phyloP scores from a whole-genome alignment of 2,888 invertebrate genomes.

The Laothoe populi region DNA sequence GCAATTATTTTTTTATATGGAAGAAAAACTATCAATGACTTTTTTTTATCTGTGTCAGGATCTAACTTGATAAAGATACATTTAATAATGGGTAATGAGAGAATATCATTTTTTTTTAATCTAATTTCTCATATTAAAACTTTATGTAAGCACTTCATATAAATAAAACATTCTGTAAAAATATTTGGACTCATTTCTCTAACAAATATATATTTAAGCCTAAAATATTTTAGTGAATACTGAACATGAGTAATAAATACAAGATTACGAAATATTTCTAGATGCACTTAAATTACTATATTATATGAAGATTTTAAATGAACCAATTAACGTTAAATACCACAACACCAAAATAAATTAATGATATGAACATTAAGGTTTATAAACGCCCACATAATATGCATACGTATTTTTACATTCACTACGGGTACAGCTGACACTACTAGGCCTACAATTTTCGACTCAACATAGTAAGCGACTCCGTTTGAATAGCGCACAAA shows the following conservation, averaged over 20 bases:
- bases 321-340: background rate
- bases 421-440: constrained; percentile 58
- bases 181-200: too few species aligned
- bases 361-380: background rate
- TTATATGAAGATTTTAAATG: background rate
- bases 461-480: constrained; percentile 42
- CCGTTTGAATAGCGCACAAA: constrained; percentile 26
- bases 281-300: background rate
- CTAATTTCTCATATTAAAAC: too few species aligned
- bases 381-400: constrained; percentile 31
- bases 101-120: too few species aligned
- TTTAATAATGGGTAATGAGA: too few species aligned
- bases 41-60: too few species aligned
- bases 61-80: too few species aligned
- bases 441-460: constrained; percentile 53
- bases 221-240: background rate
- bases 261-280: background rate
- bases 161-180: too few species aligned
- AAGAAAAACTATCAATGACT: too few species aligned
- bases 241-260: background rate
- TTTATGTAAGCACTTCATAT: too few species aligned
- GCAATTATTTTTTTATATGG: too few species aligned
- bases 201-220: too few species aligned
- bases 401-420: constrained; percentile 54
- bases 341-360: background rate